Percentiles rank a stretch among this genome's conserved stretches.
Conservation (phyloP, 1,140 invertebrate genomes). For the Metaphire vulgaris region DNA sequence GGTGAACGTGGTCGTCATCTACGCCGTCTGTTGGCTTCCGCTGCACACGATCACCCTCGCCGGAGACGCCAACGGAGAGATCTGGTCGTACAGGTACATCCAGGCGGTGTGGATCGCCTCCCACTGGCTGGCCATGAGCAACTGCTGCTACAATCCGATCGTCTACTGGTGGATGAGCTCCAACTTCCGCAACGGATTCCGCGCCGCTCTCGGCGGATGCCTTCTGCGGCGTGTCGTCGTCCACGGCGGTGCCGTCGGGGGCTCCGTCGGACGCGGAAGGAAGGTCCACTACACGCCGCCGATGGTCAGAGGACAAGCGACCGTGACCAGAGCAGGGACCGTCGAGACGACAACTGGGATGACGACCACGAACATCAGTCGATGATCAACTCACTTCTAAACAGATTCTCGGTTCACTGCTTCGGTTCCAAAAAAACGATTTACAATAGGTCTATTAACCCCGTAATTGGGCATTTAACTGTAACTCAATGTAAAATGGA, state of each 20-base stretch:
- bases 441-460: too few species aligned
- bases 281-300: background rate
- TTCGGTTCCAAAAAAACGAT: too few species aligned
- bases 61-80: conserved; percentile 43
- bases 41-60: conserved; percentile 62
- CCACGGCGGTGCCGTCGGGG: too few species aligned
- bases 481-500: too few species aligned
- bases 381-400: too few species aligned
- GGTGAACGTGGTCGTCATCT: conserved; percentile 76
- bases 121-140: conserved; percentile 82
- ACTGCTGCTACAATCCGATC: conserved; percentile 84
- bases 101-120: conserved; percentile 68
- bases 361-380: too few species aligned
- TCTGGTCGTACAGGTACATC: conserved; percentile 54
- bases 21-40: conserved; percentile 78
- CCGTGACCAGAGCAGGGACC: background rate
- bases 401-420: too few species aligned
- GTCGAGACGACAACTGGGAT: background rate
- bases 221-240: background rate
- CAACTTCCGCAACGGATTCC: conserved; percentile 57
- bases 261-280: background rate
- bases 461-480: too few species aligned
- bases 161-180: conserved; percentile 90
- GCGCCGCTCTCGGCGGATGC: background rate
- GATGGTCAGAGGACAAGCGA: background rate